phyloP scores from a whole-genome alignment of 2,888 invertebrate genomes.

The Eupithecia subfuscata region DNA sequence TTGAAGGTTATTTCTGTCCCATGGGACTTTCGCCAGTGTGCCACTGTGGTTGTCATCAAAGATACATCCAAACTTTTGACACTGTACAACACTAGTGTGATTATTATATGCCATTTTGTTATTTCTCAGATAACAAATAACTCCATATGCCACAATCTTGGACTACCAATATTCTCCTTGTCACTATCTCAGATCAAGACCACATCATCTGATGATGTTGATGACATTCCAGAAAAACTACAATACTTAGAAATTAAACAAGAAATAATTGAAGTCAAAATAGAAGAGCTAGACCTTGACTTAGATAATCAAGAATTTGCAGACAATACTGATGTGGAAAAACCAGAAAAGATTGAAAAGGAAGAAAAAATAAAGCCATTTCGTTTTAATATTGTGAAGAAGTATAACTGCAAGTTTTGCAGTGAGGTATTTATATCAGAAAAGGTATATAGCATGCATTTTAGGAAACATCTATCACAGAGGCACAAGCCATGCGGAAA shows the following conservation, averaged over 20 bases:
- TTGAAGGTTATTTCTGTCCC: no score
- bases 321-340: neutral
- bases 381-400: neutral
- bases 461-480: neutral
- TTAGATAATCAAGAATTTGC: neutral
- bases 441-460: slow-evolving; percentile 1
- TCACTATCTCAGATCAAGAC: neutral
- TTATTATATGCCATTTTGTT: neutral
- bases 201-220: slow-evolving; percentile 1
- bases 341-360: neutral
- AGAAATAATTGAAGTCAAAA: slow-evolving; percentile 3
- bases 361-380: neutral
- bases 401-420: slow-evolving; percentile 1
- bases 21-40: no score
- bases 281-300: neutral
- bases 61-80: no score
- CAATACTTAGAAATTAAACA: neutral
- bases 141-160: neutral
- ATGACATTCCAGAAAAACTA: neutral
- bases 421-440: neutral
- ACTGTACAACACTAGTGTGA: no score
- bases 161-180: neutral
- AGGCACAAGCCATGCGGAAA: neutral
- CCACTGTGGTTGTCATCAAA: no score
- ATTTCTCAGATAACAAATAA: neutral